Evolutionary conservation across 2,888 invertebrate species (phyloP).

Genomic region (Sturmia bella): DNA sequence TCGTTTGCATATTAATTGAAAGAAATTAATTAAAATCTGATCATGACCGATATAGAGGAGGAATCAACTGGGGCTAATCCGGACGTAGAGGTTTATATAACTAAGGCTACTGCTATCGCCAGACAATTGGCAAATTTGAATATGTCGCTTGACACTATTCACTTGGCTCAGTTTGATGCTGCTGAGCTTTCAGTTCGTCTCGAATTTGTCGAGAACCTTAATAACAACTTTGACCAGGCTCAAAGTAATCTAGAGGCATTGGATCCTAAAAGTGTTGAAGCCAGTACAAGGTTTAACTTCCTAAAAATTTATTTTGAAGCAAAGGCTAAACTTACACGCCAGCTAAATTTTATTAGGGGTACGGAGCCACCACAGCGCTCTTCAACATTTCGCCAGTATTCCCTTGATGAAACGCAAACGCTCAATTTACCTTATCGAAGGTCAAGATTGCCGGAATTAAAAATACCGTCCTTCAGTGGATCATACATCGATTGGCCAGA

Average conservation of each 20-base stretch:
- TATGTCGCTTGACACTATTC: neutral
- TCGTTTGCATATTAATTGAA: too few species aligned
- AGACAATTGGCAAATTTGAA: neutral
- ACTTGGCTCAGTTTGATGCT: neutral
- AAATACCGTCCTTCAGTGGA: slow-evolving; percentile 63
- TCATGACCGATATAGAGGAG: neutral
- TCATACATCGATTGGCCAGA: slow-evolving; percentile 62
- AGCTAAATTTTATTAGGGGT: neutral
- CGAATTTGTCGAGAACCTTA: slow-evolving; percentile 27
- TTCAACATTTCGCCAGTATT: too few species aligned
- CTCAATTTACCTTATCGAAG: slow-evolving; percentile 13
- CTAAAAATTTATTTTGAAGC: slow-evolving; percentile 3
- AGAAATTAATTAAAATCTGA: too few species aligned
- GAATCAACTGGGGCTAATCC: neutral
- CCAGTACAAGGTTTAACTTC: neutral
- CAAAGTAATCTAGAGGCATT: slow-evolving; percentile 3
- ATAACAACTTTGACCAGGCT: slow-evolving; percentile 7
- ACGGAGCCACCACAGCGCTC: too few species aligned
- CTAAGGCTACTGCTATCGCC: neutral
- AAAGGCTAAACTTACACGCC: slow-evolving; percentile 19
- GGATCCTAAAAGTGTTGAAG: slow-evolving; percentile 1
- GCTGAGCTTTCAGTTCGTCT: slow-evolving; percentile 28
- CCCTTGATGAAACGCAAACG: slow-evolving; percentile 10
- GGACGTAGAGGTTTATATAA: neutral
- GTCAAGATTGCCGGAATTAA: slow-evolving; percentile 62